Evolutionary conservation across 2,113 vertebrate genomes (phyloP).

Genomic region (Bostrychus sinensis): DNA sequence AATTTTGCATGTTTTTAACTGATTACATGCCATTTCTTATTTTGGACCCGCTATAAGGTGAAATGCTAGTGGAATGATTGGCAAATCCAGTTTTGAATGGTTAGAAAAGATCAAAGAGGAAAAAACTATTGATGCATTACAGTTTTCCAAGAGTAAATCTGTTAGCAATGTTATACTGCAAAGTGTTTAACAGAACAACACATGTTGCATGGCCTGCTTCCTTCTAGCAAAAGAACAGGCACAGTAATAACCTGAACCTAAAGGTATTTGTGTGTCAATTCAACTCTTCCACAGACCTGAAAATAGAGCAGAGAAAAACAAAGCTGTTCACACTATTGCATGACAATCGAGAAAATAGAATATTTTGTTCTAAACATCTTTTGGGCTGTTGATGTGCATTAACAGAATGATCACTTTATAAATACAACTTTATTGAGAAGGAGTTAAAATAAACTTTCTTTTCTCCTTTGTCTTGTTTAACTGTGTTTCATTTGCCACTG

Average conservation of each 20-base stretch:
- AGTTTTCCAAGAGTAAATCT: slow-evolving; percentile 61
- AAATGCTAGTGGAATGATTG: slow-evolving; percentile 67
- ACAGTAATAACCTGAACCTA: slow-evolving; percentile 48
- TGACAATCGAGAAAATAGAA: slow-evolving; percentile 14
- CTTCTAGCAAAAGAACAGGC: slow-evolving; percentile 16
- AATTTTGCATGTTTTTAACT: no score
- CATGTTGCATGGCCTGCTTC: slow-evolving; percentile 34
- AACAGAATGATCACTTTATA: slow-evolving; percentile 16
- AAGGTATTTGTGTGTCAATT: slow-evolving; percentile 52
- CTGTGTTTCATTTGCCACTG: slow-evolving; percentile 63
- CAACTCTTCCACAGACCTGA: slow-evolving; percentile 38
- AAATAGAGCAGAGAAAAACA: slow-evolving; percentile 29
- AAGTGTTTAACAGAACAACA: slow-evolving; percentile 37
- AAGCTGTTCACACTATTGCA: slow-evolving; percentile 13
- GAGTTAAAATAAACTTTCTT: slow-evolving; percentile 26
- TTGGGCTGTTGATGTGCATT: slow-evolving; percentile 22
- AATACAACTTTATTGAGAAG: slow-evolving; percentile 38
- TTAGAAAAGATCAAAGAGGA: slow-evolving; percentile 54
- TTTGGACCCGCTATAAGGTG: slow-evolving; percentile 62
- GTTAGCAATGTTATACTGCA: slow-evolving; percentile 54
- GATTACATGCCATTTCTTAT: no score
- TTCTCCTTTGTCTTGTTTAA: slow-evolving; percentile 34
- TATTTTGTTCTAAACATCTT: slow-evolving; percentile 35
- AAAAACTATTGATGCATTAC: slow-evolving; percentile 51
- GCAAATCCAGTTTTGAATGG: slow-evolving; percentile 63